Evolutionary conservation across 2,797 vertebrate genomes (phyloP), one percentile per base, ranked within the genome.

Genomic region (Argyrosomus regius): DNA sequence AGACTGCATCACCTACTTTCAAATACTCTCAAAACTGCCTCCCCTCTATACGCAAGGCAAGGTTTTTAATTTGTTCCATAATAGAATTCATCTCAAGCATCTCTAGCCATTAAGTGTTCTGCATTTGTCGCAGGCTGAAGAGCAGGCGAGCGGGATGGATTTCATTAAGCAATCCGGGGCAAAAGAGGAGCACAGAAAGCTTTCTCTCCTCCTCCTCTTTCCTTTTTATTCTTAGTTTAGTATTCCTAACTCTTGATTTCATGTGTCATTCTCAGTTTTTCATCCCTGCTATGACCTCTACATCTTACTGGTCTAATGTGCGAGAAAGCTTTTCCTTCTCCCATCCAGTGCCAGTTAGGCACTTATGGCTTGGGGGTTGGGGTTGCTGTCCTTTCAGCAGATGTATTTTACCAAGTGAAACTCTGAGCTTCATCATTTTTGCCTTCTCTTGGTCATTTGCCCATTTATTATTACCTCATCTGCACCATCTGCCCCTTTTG

Each of bases 41-140:
- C 82, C 80, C 84, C 80, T 89, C 80, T 80, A 75, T 81, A 85
- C 71, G 70, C 81, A 82, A 90, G 85, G 91, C 89, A 89, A 93
- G 87, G 75, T 91, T 94, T 94, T 94, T 95, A 95, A 95, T 95
- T 94, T 95, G 92, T 91, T 93, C 84, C 90, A 91, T 95, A 95
- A 94, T 91, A 93, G 91, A 94, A 93, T 94, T 94, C 89, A 94
- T 94, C 94, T 94, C 86, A 89, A 94, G 92, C 92, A 93, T 92
- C 92, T 93, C 88, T 68, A 84, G 91, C 91, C 89, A 92, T 92
- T 93, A 94, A 94, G 90, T 91, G 90, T 88, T 88, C 81, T 87
- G 89, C 89, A 91, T 95, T 95, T 92, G 91, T 94, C 89, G 92
- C 90, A 81, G 90, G 87, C 89, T 91, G 93, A 93, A 93, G 92